A percentile compares a stretch with the other conserved stretches of the same genome.
These are phyloP conservation scores for Hormiphora californensis DNA, from an alignment of 37 sponge, comb jelly and placozoan species.

Conservation along the genomic window DNA sequence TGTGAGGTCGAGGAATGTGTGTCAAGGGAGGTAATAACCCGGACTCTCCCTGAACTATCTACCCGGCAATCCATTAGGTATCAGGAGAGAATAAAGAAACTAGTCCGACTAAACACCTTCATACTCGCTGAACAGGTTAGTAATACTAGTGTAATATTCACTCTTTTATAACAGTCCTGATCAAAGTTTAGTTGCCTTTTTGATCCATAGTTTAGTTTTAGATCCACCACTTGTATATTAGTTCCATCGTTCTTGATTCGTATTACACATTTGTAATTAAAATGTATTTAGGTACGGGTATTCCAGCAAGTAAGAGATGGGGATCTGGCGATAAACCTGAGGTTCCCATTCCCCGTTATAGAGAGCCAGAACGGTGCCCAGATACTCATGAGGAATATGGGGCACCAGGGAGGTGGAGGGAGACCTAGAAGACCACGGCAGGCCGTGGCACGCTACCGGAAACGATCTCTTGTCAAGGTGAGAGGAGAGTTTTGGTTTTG, in stretches of 20 bases:
- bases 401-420: too few relatives aligned
- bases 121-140: slow-evolving; percentile 29
- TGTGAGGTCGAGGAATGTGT: slow-evolving; percentile 2
- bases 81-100: slow-evolving; percentile 12
- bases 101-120: slow-evolving; percentile 40
- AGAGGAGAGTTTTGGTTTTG: too few relatives aligned
- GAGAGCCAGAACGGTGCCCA: too few relatives aligned
- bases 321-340: slow-evolving; percentile 7
- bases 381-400: too few relatives aligned
- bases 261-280: neutral
- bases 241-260: too few relatives aligned
- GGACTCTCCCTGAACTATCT: neutral
- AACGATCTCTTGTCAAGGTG: too few relatives aligned
- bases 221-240: too few relatives aligned
- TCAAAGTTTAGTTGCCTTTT: too few relatives aligned
- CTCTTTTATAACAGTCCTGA: too few relatives aligned
- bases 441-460: too few relatives aligned
- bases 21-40: neutral
- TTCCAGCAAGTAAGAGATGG: slow-evolving; percentile 24
- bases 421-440: too few relatives aligned
- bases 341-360: slow-evolving; percentile 34
- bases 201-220: too few relatives aligned
- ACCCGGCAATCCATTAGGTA: neutral
- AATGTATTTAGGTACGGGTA: neutral
- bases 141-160: neutral